phyloP scores from a whole-genome alignment of 1,140 invertebrate genomes.

The Procambarus clarkii region DNA sequence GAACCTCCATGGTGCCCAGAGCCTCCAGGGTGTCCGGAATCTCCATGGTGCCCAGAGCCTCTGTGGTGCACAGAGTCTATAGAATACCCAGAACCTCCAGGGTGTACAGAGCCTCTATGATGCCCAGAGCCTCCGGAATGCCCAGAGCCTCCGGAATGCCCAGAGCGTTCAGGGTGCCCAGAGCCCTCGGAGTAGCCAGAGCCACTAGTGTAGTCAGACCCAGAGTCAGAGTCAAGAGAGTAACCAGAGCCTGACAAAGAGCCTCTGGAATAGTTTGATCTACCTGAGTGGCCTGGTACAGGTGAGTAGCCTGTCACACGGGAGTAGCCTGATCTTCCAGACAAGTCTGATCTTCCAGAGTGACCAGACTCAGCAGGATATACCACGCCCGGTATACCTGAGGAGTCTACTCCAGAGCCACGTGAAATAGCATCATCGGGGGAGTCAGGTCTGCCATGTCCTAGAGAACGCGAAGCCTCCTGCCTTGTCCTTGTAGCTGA shows the following conservation, averaged over 20 bases:
- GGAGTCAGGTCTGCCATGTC: neutral
- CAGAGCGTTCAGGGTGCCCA: neutral
- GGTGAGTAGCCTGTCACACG: neutral
- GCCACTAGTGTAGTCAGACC: neutral
- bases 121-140: neutral
- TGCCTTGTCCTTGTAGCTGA: constrained; percentile 40
- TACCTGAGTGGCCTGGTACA: neutral
- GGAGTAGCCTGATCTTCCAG: neutral
- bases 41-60: neutral
- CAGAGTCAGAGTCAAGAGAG: neutral
- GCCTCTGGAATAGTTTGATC: neutral
- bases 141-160: neutral
- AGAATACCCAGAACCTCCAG: neutral
- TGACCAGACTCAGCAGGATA: neutral
- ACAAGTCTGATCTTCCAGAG: neutral
- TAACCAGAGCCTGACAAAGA: neutral
- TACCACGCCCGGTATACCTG: no score
- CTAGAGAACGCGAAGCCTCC: neutral
- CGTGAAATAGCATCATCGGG: neutral
- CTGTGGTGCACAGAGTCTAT: neutral
- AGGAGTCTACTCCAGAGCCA: neutral
- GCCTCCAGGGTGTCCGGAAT: neutral
- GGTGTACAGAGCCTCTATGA: neutral
- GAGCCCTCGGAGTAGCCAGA: neutral
- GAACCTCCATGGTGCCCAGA: neutral